Conservation (phyloP, 1,140 invertebrate genomes). For the Latrodectus geometricus region DNA sequence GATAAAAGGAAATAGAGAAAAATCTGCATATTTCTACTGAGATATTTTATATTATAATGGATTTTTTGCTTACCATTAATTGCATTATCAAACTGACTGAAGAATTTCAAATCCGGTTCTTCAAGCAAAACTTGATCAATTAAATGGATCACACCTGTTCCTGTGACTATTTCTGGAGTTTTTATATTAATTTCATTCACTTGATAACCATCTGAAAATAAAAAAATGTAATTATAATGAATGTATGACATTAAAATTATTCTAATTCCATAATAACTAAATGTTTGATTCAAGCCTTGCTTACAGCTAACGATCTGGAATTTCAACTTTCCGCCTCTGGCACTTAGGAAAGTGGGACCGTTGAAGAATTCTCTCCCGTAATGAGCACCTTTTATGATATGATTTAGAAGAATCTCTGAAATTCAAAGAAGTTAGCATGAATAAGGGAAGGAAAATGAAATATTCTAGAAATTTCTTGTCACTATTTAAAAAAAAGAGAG, state of each 20-base stretch:
- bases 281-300: background rate
- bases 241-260: no score
- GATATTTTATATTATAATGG: background rate
- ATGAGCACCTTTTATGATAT: slow-evolving; percentile 56
- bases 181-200: slow-evolving; percentile 61
- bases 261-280: no score
- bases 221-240: no score
- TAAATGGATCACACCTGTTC: slow-evolving; percentile 60
- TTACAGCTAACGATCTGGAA: slow-evolving; percentile 54
- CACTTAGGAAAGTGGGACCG: slow-evolving; percentile 21
- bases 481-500: no score
- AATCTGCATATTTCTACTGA: no score
- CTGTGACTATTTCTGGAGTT: slow-evolving; percentile 59
- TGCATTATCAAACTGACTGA: slow-evolving; percentile 10
- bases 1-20: no score
- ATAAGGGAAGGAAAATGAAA: no score
- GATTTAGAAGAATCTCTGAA: slow-evolving; percentile 50
- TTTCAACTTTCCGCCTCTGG: slow-evolving; percentile 42
- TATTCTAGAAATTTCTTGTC: no score
- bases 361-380: slow-evolving; percentile 52
- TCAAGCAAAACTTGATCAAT: slow-evolving; percentile 56
- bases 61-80: slow-evolving; percentile 16
- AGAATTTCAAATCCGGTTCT: slow-evolving; percentile 24
- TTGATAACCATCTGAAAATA: slow-evolving; percentile 57
- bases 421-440: background rate